Conservation (phyloP, 2,888 invertebrate species). For the Geotrupes spiniger region DNA sequence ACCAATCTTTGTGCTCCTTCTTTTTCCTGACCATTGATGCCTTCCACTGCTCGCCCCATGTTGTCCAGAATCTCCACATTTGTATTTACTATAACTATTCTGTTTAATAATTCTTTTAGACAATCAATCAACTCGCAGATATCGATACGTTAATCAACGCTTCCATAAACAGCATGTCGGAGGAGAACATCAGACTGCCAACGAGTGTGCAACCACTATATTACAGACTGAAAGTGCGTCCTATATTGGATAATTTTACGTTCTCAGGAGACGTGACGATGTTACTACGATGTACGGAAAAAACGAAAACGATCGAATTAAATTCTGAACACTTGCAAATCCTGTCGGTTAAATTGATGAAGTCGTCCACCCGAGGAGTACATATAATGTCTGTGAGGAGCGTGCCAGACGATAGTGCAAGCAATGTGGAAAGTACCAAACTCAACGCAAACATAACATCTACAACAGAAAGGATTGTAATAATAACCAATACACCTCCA, state of each 20-base stretch:
- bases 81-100: no score
- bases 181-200: conserved; percentile 40
- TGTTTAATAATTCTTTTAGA: no score
- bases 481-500: no score
- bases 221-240: conserved; percentile 43
- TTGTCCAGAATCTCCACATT: no score
- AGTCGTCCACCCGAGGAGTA: conserved; percentile 21
- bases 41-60: no score
- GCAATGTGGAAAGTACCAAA: no score
- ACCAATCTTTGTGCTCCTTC: no score
- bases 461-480: no score
- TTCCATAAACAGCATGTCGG: conserved; percentile 37
- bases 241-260: conserved; percentile 44
- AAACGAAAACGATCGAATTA: conserved; percentile 42
- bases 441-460: no score
- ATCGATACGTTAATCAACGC: conserved; percentile 44
- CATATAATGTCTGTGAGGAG: neutral
- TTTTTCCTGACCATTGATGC: no score
- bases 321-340: conserved; percentile 41
- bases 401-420: no score
- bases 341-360: conserved; percentile 33
- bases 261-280: conserved; percentile 43
- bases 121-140: conserved; percentile 38
- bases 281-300: conserved; percentile 36
- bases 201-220: conserved; percentile 36